These are phyloP conservation scores for Callosobruchus maculatus DNA, from an alignment of 2,888 invertebrate species.

Conservation along the genomic window DNA sequence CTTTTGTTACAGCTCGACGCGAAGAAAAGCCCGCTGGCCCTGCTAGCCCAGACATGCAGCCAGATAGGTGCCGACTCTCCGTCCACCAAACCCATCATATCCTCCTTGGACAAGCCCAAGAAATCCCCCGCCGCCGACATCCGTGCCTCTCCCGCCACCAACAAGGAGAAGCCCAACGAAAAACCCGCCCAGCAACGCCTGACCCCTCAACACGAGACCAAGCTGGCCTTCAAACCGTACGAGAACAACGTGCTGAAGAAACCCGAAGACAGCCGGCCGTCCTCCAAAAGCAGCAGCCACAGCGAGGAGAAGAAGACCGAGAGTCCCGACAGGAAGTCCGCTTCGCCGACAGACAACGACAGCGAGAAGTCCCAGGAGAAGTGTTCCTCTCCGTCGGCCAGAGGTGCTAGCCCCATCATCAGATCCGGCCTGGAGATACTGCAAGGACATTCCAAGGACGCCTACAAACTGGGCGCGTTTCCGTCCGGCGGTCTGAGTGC, in stretches of 20 bases:
- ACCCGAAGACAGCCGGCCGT: conserved; percentile 53
- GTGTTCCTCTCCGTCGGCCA: too few species aligned
- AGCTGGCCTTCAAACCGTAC: conserved; percentile 79
- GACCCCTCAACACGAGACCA: conserved; percentile 55
- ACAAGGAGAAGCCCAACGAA: conserved; percentile 51
- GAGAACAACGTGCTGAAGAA: conserved; percentile 68
- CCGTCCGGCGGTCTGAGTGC: conserved; percentile 58
- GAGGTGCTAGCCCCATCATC: conserved; percentile 75
- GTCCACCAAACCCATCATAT: conserved; percentile 70
- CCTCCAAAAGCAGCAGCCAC: conserved; percentile 62
- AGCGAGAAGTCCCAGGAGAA: conserved; percentile 54
- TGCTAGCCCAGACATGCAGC: conserved; percentile 94
- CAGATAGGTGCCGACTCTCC: conserved; percentile 92
- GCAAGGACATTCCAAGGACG: conserved; percentile 69
- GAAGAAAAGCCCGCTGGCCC: conserved; percentile 91
- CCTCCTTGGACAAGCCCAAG: conserved; percentile 71
- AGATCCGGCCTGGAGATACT: conserved; percentile 78
- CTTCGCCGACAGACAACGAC: conserved; percentile 56
- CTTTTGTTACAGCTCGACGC: conserved; percentile 83
- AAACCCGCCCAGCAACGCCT: conserved; percentile 46
- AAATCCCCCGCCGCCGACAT: conserved; percentile 53
- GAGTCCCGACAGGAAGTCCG: conserved; percentile 59
- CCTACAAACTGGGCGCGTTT: conserved; percentile 61
- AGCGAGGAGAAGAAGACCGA: conserved; percentile 59
- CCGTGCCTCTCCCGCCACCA: conserved; percentile 63